phyloP scores from a whole-genome alignment of 1,140 invertebrate species.

The Aethina tumida region DNA sequence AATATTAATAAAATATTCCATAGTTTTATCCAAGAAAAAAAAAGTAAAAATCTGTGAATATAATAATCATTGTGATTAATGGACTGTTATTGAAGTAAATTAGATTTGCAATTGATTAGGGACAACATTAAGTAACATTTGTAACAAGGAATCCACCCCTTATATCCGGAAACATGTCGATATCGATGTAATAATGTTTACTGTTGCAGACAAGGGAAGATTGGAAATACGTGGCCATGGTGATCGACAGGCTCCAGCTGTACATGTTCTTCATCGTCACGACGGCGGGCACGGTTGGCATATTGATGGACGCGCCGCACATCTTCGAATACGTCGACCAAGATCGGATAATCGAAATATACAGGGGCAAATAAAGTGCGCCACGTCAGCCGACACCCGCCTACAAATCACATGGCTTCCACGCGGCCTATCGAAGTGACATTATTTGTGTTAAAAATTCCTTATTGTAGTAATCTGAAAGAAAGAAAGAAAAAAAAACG shows the following conservation, averaged over 20 bases:
- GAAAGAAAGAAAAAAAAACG: constrained; percentile 1
- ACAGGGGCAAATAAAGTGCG: constrained; percentile 71
- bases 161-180: too few relatives aligned
- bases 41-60: too few relatives aligned
- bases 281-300: constrained; percentile 85
- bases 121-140: too few relatives aligned
- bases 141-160: too few relatives aligned
- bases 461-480: not conserved
- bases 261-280: constrained; percentile 98
- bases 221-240: constrained; percentile 99
- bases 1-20: too few relatives aligned
- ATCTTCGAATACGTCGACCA: constrained; percentile 99
- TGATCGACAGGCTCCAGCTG: constrained; percentile 93
- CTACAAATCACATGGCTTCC: constrained; percentile 26
- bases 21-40: too few relatives aligned
- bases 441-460: constrained; percentile 10
- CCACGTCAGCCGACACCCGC: constrained; percentile 13
- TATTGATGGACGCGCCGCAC: constrained; percentile 97
- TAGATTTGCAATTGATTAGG: too few relatives aligned
- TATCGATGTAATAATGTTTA: constrained; percentile 8
- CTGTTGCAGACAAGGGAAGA: constrained; percentile 82
- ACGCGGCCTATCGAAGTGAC: constrained; percentile 19
- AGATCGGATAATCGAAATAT: constrained; percentile 90
- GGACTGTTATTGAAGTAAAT: too few relatives aligned
- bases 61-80: too few relatives aligned